Conservation (phyloP, 2,888 invertebrate genomes). For the Zaprionus bogoriensis region DNA sequence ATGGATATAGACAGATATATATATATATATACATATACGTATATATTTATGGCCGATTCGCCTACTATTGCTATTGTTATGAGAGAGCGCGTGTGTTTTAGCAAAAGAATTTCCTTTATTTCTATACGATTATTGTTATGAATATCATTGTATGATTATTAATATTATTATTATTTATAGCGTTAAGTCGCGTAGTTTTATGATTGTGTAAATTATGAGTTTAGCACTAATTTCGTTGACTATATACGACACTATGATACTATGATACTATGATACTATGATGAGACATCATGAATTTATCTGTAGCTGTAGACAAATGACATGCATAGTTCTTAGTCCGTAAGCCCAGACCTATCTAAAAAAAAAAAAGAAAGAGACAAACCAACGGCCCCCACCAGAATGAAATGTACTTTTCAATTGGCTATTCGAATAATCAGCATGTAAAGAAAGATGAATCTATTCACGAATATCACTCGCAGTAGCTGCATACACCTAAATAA, state of each 20-base stretch:
- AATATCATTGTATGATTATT: conserved; percentile 36
- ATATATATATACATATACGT: no score
- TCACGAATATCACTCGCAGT: conserved; percentile 26
- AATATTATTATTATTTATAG: conserved; percentile 63
- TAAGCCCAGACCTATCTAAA: conserved; percentile 22
- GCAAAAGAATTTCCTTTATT: conserved; percentile 66
- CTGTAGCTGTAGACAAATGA: conserved; percentile 54
- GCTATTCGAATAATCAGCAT: conserved; percentile 48
- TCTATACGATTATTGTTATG: conserved; percentile 46
- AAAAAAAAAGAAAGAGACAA: conserved; percentile 2
- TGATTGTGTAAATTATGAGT: conserved; percentile 48
- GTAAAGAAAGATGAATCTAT: conserved; percentile 37
- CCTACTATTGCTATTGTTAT: background rate
- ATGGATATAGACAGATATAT: background rate
- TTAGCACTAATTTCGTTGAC: conserved; percentile 52
- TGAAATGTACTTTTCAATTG: conserved; percentile 28
- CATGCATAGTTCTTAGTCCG: conserved; percentile 33
- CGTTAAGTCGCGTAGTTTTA: conserved; percentile 49
- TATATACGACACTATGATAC: no score
- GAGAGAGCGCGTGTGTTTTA: conserved; percentile 6
- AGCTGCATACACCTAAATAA: conserved; percentile 40
- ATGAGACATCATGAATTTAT: conserved; percentile 37
- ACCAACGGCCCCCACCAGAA: conserved; percentile 2
- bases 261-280: no score
- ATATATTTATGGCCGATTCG: background rate